These are phyloP conservation scores for Cheilosia grossa DNA, from an alignment of 2,888 invertebrate genomes.

Conservation along the genomic window DNA sequence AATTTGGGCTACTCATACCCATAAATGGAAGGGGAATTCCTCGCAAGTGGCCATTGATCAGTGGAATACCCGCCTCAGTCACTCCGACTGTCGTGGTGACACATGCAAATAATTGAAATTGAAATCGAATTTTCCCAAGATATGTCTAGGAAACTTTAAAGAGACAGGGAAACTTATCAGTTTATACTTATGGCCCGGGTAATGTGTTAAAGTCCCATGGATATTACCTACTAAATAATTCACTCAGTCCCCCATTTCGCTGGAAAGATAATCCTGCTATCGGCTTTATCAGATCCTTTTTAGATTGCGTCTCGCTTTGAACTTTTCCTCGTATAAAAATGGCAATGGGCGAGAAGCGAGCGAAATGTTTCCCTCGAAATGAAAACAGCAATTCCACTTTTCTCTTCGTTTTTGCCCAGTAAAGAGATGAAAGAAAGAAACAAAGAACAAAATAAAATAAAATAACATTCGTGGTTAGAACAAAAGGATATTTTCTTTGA, in stretches of 20 bases:
- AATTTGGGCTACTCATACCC: not conserved
- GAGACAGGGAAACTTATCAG: not conserved
- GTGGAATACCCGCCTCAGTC: too few relatives aligned
- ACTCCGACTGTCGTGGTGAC: too few relatives aligned
- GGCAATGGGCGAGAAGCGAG: not conserved
- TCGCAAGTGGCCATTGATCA: not conserved
- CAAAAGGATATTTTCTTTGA: not conserved
- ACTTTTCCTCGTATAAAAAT: not conserved
- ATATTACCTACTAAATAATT: conserved; percentile 6
- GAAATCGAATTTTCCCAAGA: too few relatives aligned
- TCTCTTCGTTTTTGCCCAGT: not conserved
- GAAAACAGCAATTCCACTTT: not conserved
- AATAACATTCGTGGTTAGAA: conserved; percentile 4
- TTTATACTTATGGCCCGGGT: not conserved
- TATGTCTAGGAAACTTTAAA: not conserved
- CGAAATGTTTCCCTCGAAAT: not conserved
- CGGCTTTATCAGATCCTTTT: conserved; percentile 2
- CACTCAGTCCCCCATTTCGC: not conserved
- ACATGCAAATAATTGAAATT: too few relatives aligned
- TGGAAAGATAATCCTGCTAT: conserved; percentile 3
- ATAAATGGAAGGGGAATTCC: not conserved
- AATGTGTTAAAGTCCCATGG: conserved; percentile 1
- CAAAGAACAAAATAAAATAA: not conserved
- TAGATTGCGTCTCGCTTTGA: not conserved
- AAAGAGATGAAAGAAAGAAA: not conserved